Evolutionary conservation across 2,888 invertebrate genomes (phyloP).

Genomic region (Ophioninae sp.): DNA sequence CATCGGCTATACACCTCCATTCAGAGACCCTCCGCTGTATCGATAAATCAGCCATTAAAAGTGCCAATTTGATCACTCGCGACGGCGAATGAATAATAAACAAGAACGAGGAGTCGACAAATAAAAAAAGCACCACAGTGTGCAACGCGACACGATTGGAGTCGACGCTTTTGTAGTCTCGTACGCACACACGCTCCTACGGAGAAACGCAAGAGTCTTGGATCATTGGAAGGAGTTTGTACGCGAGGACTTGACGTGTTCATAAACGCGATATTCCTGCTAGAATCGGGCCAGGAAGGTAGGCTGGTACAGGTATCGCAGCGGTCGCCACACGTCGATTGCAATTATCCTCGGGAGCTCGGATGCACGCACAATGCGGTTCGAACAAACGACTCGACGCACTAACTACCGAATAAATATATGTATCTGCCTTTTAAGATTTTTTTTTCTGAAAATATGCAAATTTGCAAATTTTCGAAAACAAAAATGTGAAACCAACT

Average conservation of each 20-base stretch:
- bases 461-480: too few species aligned
- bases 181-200: neutral
- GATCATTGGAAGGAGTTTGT: constrained; percentile 19
- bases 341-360: constrained; percentile 63
- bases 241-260: constrained; percentile 42
- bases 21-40: too few species aligned
- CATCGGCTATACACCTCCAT: too few species aligned
- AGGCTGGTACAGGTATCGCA: constrained; percentile 19
- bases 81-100: constrained; percentile 32
- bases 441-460: too few species aligned
- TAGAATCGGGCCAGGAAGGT: neutral
- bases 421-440: neutral
- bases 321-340: constrained; percentile 57
- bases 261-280: constrained; percentile 45
- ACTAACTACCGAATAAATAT: neutral
- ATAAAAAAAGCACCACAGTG: constrained; percentile 47
- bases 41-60: too few species aligned
- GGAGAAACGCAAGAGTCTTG: constrained; percentile 1
- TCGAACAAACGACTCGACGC: neutral
- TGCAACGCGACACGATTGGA: constrained; percentile 60
- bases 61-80: constrained; percentile 42
- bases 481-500: too few species aligned
- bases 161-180: neutral
- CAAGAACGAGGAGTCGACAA: neutral
- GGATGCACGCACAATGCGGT: constrained; percentile 21